These are phyloP conservation scores for Pleuronectes platessa DNA, from an alignment of 2,113 vertebrate species.

Conservation along the genomic window DNA sequence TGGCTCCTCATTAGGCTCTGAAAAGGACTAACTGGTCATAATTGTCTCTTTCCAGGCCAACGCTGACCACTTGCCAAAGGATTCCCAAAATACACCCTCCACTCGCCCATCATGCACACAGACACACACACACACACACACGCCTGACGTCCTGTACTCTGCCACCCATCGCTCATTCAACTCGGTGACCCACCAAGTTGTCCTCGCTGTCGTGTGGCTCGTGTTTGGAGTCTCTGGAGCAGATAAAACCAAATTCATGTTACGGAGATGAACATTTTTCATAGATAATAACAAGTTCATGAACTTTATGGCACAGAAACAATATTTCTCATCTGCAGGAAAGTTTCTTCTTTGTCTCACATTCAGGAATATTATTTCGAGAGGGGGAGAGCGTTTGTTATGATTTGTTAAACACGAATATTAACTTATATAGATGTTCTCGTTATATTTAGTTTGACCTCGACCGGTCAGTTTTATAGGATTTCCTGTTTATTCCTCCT, in stretches of 20 bases:
- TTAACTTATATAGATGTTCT: background rate
- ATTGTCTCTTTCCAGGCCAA: slow-evolving; percentile 67
- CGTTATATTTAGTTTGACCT: background rate
- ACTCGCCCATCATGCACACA: background rate
- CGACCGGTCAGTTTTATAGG: background rate
- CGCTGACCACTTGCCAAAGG: slow-evolving; percentile 59
- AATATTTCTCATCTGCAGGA: no score
- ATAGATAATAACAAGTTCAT: no score
- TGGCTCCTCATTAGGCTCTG: slow-evolving; percentile 74
- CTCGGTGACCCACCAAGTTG: slow-evolving; percentile 26
- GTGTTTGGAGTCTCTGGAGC: background rate
- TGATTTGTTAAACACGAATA: no score
- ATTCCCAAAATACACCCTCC: slow-evolving; percentile 56
- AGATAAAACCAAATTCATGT: background rate
- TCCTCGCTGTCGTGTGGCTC: background rate
- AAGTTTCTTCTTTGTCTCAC: no score
- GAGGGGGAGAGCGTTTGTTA: no score
- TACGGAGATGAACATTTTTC: no score
- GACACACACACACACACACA: background rate
- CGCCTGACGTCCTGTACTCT: slow-evolving; percentile 17
- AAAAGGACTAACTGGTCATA: slow-evolving; percentile 74
- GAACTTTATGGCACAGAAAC: no score
- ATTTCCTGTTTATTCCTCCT: no score
- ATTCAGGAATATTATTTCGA: no score
- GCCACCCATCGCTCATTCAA: slow-evolving; percentile 26